Evolutionary conservation across 92 coral and sea anemone genomes (phyloP).

Genomic region (Phenganax stokvisi): DNA sequence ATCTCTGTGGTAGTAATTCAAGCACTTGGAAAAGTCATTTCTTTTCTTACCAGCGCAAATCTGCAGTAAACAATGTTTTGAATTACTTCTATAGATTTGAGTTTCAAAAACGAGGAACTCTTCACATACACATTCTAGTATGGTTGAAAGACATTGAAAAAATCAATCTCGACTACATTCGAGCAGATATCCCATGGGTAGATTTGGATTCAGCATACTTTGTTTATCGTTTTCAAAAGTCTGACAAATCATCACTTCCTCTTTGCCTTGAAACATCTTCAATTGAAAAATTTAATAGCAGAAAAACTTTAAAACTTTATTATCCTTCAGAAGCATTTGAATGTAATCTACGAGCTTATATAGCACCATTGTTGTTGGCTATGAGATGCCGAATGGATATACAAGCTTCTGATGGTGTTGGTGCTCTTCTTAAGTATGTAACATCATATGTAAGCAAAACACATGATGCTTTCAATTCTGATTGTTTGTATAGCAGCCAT

Average conservation of each 20-base stretch:
- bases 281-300: neutral
- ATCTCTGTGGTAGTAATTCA: constrained; percentile 30
- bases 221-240: constrained; percentile 40
- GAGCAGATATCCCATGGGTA: constrained; percentile 45
- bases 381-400: constrained; percentile 28
- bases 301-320: neutral
- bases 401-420: constrained; percentile 14
- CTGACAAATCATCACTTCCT: constrained; percentile 9
- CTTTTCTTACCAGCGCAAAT: neutral
- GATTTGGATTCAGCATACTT: constrained; percentile 21
- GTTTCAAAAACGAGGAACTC: constrained; percentile 42
- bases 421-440: constrained; percentile 16
- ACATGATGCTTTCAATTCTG: constrained; percentile 2
- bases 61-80: neutral
- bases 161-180: neutral
- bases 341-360: constrained; percentile 16
- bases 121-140: constrained; percentile 33
- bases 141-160: constrained; percentile 33
- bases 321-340: constrained; percentile 36
- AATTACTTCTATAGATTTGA: constrained; percentile 49
- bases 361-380: constrained; percentile 1
- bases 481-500: neutral
- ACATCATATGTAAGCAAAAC: neutral
- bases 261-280: neutral
- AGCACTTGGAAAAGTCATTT: constrained; percentile 36